Percentiles rank a stretch among this genome's conserved stretches.
Evolutionary conservation across 2,888 invertebrate genomes (phyloP).

Genomic region (Willowsia nigromaculata): DNA sequence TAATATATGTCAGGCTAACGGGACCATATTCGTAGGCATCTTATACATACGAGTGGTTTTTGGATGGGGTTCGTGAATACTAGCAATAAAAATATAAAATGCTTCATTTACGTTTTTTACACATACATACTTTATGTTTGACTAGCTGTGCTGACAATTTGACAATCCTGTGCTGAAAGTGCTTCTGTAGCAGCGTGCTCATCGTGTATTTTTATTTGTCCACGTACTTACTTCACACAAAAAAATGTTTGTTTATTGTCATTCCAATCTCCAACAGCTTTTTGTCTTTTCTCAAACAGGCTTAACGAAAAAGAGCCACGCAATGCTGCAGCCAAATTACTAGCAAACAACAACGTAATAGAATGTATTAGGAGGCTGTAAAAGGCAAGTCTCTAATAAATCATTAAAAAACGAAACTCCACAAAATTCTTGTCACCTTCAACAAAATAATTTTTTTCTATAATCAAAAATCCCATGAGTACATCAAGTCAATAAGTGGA

Average conservation of each 20-base stretch:
- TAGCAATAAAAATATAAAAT: constrained; percentile 22
- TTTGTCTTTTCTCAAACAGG: background rate
- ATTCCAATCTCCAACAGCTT: background rate
- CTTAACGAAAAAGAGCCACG: background rate
- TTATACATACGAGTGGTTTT: background rate
- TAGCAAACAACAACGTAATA: background rate
- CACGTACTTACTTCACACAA: background rate
- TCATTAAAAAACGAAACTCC: constrained; percentile 47
- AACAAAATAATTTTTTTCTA: constrained; percentile 11
- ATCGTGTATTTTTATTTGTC: constrained; percentile 20
- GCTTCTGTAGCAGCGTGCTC: background rate
- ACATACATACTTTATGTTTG: constrained; percentile 15
- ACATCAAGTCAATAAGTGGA: background rate
- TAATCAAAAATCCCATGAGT: background rate
- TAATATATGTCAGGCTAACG: constrained; percentile 44
- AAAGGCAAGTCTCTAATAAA: constrained; percentile 35
- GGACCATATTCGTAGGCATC: constrained; percentile 31
- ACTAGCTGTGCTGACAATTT: constrained; percentile 20
- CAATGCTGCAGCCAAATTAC: constrained; percentile 10
- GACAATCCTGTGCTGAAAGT: background rate
- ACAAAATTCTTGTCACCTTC: constrained; percentile 40
- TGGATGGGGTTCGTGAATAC: constrained; percentile 8
- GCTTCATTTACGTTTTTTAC: constrained; percentile 46
- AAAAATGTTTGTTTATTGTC: constrained; percentile 31
- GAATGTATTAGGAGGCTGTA: constrained; percentile 29